Base-by-base conservation (phyloP, 2,113 vertebrate genomes). In the Leptobrachium ailaonicum region DNA sequence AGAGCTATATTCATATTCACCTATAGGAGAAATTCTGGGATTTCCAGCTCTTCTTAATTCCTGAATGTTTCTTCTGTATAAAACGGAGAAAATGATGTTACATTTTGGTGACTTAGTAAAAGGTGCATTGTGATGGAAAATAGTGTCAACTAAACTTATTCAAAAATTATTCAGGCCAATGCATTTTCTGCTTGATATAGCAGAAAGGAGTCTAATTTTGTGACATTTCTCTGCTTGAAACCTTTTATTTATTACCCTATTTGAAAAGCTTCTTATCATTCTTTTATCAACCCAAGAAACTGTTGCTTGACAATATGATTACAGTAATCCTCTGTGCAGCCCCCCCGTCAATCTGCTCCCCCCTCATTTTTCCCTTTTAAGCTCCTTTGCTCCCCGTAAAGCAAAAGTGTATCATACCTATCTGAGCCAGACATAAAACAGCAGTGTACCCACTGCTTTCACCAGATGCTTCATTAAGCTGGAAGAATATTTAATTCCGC, bases 241-340 rank as follows among this genome's bases (percentile, higher is more conserved):
- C 54, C 71, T 60, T 56, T 63, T 2, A 41, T 74, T 43, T 67
- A 60, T 58, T 67, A 12, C 41, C 53, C 71, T 80, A 9, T 13
- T 60, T 72, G 7, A 75, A 64, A 45, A 41, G 60, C 42, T 44
- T 47, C 63, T 68, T 63, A 74, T 74, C 41, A 54, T 68, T 47
- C 56, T 42, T 73, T 68, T 74, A 60, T 67, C 56, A 73, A 74
- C 63, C 62, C 66, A 41, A 54, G 70, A 66, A 63, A 68, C 44
- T 32, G 50, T 72, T 72, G 3, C 63, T n/a, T 74, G 78, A 68
- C 71, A 74, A 80, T 70, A 74, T 74, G 53, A 80, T 80, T 80
- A 67, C 53, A 66, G 58, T 72, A 64, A 54, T 56, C 72, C 71
- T 13, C 32, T 6, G 0, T 13, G 41, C 62, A 45, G 41, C 77